A percentile compares a stretch with the other conserved stretches of the same genome.
These are phyloP conservation scores for Maniola jurtina DNA, from an alignment of 1,140 invertebrate genomes.

Conservation along the genomic window DNA sequence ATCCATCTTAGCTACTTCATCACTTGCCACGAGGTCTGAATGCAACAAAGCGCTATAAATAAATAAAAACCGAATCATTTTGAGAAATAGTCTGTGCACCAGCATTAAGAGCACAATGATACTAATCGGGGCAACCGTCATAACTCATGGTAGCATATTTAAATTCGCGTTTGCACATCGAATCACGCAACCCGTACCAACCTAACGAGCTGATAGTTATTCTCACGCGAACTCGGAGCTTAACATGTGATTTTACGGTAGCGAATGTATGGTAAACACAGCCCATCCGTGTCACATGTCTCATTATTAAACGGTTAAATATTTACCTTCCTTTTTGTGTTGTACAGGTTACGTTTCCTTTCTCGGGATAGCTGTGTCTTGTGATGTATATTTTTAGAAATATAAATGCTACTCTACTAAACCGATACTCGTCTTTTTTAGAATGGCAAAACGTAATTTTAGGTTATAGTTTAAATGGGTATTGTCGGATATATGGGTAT, in stretches of 20 bases:
- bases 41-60: no score
- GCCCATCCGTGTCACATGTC: conserved; percentile 13
- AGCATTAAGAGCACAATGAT: conserved; percentile 42
- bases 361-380: background rate
- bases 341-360: conserved; percentile 8
- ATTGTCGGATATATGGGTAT: no score
- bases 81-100: conserved; percentile 14
- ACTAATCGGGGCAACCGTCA: conserved; percentile 54
- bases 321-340: conserved; percentile 5
- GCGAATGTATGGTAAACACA: conserved; percentile 20
- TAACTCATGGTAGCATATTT: conserved; percentile 56
- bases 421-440: no score
- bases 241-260: conserved; percentile 34
- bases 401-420: no score
- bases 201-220: conserved; percentile 46
- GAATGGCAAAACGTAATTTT: no score
- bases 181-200: conserved; percentile 53
- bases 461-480: no score
- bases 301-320: conserved; percentile 12
- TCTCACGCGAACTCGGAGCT: conserved; percentile 48
- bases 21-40: no score
- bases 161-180: conserved; percentile 59
- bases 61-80: no score
- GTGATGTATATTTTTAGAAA: background rate
- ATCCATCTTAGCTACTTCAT: no score